phyloP scores from a whole-genome alignment of 1,140 invertebrate genomes.

The Bilobella aurantiaca region DNA sequence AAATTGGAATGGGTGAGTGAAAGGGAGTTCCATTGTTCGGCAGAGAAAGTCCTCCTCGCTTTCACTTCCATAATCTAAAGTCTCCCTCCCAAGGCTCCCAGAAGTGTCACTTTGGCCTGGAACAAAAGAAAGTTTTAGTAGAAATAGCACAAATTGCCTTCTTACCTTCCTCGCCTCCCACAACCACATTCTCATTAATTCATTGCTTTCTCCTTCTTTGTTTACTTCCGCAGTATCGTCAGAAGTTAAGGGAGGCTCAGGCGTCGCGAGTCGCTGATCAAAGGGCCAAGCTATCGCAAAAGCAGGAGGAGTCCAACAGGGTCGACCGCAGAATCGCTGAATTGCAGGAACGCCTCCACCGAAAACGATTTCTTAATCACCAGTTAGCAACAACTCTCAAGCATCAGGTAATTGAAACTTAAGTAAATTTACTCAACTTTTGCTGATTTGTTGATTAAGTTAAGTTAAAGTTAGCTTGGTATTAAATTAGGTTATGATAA shows the following conservation, averaged over 20 bases:
- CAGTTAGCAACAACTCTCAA: slow-evolving; percentile 52
- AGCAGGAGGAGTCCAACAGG: slow-evolving; percentile 77
- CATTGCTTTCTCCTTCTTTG: slow-evolving; percentile 22
- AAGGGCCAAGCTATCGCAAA: slow-evolving; percentile 67
- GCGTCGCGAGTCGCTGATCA: slow-evolving; percentile 59
- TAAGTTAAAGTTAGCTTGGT: too few relatives aligned
- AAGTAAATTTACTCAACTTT: too few relatives aligned
- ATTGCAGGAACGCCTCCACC: slow-evolving; percentile 75
- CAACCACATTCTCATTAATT: background rate
- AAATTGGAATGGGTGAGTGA: too few relatives aligned
- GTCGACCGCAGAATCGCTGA: slow-evolving; percentile 89
- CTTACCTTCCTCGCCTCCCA: too few relatives aligned
- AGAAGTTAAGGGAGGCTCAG: slow-evolving; percentile 90
- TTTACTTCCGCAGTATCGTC: slow-evolving; percentile 83
- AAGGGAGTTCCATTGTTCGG: too few relatives aligned
- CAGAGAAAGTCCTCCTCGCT: too few relatives aligned
- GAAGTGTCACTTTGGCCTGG: background rate
- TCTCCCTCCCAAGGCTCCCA: too few relatives aligned
- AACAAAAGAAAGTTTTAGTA: background rate
- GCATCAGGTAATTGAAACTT: slow-evolving; percentile 26
- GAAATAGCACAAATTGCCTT: too few relatives aligned
- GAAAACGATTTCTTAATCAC: slow-evolving; percentile 73
- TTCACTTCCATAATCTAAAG: too few relatives aligned
- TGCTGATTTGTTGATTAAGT: too few relatives aligned
- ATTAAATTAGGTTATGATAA: too few relatives aligned